Evolutionary conservation across 1,140 invertebrate genomes (phyloP).

Genomic region (Varroa destructor): DNA sequence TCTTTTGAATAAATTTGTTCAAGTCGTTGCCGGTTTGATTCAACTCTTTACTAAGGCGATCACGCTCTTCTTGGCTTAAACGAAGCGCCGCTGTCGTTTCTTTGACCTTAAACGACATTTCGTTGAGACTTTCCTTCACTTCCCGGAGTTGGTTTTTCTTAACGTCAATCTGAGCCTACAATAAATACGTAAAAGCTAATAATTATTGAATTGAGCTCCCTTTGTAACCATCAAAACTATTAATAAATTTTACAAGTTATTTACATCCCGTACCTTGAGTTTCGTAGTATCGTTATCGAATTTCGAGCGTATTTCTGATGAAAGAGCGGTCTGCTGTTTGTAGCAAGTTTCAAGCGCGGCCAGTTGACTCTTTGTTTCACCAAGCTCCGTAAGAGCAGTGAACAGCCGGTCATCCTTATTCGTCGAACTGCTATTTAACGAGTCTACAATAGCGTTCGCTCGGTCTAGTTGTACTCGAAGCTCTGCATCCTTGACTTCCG

Average conservation of each 20-base stretch:
- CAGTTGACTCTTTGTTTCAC: background rate
- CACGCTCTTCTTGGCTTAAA: constrained; percentile 2
- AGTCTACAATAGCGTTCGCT: constrained; percentile 10
- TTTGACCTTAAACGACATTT: too few relatives aligned
- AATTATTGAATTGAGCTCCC: too few relatives aligned
- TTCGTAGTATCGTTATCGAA: background rate
- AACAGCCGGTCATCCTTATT: constrained; percentile 3
- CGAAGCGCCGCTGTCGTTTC: background rate
- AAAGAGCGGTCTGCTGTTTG: background rate
- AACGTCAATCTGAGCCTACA: background rate
- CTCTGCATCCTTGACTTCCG: constrained; percentile 3
- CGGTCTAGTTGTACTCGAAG: background rate
- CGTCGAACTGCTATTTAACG: constrained; percentile 1
- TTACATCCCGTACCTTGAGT: background rate
- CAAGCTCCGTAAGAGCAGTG: constrained; percentile 4
- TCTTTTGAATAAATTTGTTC: constrained; percentile 4
- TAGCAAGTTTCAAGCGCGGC: background rate
- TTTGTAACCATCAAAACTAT: too few relatives aligned
- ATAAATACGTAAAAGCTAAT: background rate
- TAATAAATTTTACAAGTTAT: too few relatives aligned
- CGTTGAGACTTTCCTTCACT: background rate
- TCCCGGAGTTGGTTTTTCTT: background rate
- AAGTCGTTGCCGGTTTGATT: background rate
- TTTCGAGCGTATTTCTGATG: background rate
- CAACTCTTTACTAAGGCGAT: background rate